Evolutionary conservation across 2,113 vertebrate genomes (phyloP), one percentile per base, ranked within the genome.

Genomic region (Aix galericulata): DNA sequence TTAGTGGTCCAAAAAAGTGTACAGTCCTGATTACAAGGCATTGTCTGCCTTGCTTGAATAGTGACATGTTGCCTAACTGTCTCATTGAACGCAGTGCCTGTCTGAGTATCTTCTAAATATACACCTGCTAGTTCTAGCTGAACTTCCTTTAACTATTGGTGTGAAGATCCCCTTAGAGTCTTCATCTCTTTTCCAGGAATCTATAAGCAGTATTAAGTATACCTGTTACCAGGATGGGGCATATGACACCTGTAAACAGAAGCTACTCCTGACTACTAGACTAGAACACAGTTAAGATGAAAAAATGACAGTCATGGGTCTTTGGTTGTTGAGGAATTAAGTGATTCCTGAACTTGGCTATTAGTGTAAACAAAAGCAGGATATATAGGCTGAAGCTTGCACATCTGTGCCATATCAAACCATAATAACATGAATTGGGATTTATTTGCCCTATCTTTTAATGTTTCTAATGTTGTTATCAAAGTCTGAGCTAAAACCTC

Each of bases 1-100:
- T 96, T 95, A 82, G 67, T 59, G 93, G 89, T 96, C 83, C 34
- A 81, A 91, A 93, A 94, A 96, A 94, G 86, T 36, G 46, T 69
- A 86, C 25, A 58, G 17, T 76, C 90, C 95, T 96, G 91, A 83
- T 76, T 83, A 80, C 85, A 48, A 69, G 63, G 64, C 56, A 79
- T 63, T 56, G 72, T 93, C 42, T 68, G 52, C 63, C 80, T 73
- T 66, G 25, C 69, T 68, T 85, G 91, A 96, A 94, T 67, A 91
- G 84, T 91, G 87, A 83, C n/a, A 52, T 64, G 40, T 63, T 88
- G 16, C 26, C 48, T 40, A 40, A 40, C 38, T 64, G 46, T 68
- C 82, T 87, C n/a, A 7, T 15, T 79, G 94, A 96, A 95, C 88
- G 79, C 2, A 13, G 46, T 59, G 29, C 26, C 80, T 60, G 13